Evolutionary conservation across 2,888 invertebrate species (phyloP).

Genomic region (Drosophila ochracea): DNA sequence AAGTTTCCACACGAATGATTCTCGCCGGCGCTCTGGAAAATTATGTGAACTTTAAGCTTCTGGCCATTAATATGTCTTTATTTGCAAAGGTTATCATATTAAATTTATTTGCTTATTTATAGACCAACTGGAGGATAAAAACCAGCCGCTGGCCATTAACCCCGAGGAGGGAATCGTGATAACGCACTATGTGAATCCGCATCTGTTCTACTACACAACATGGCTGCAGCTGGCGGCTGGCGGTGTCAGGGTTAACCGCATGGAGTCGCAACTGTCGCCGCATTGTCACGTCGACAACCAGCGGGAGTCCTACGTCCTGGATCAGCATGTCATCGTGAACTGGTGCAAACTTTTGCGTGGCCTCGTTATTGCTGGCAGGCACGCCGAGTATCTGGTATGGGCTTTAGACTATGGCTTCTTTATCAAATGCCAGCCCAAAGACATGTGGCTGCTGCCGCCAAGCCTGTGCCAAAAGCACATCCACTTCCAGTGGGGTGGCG

Average conservation of each 20-base stretch:
- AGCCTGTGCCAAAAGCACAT: neutral
- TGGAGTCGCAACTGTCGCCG: conserved; percentile 25
- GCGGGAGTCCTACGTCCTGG: neutral
- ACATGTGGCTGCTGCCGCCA: conserved; percentile 54
- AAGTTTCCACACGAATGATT: conserved; percentile 53
- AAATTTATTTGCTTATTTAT: neutral
- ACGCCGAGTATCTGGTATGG: conserved; percentile 46
- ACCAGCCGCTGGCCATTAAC: neutral
- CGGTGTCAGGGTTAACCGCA: conserved; percentile 7
- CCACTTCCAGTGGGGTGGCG: conserved; percentile 20
- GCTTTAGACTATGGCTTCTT: conserved; percentile 59
- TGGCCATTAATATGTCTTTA: conserved; percentile 15
- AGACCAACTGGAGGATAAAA: conserved; percentile 14
- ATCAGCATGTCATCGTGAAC: conserved; percentile 49
- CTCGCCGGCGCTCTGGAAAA: conserved; percentile 20
- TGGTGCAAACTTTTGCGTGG: conserved; percentile 48
- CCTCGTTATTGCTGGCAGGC: conserved; percentile 1
- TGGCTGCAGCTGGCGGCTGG: conserved; percentile 18
- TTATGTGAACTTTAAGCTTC: conserved; percentile 46
- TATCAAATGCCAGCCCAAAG: conserved; percentile 25
- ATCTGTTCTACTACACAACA: conserved; percentile 40
- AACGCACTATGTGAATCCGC: conserved; percentile 52
- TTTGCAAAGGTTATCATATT: conserved; percentile 3
- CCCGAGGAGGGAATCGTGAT: conserved; percentile 32
- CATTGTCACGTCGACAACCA: conserved; percentile 14